phyloP scores from a whole-genome alignment of 2,888 invertebrate species.

The Microplitis deprimator region DNA sequence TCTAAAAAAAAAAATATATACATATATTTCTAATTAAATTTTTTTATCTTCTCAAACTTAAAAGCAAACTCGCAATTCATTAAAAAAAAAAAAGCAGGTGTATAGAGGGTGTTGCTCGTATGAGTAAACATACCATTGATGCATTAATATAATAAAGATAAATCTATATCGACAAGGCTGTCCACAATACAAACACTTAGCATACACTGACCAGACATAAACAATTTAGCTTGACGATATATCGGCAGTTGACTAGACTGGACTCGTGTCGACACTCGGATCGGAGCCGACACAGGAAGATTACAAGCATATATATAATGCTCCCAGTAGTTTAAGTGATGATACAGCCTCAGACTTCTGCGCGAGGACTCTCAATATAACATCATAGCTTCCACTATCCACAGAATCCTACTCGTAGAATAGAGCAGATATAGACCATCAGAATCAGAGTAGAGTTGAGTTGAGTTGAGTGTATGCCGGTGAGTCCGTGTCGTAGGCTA shows the following conservation, averaged over 20 bases:
- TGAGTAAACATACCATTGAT: too few relatives aligned
- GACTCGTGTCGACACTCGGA: background rate
- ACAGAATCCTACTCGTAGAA: background rate
- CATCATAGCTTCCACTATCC: background rate
- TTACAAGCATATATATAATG: background rate
- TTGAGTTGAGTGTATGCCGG: background rate
- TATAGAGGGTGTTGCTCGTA: too few relatives aligned
- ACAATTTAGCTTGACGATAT: slow-evolving; percentile 28
- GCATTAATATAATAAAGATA: background rate
- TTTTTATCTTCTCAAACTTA: too few relatives aligned
- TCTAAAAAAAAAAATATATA: too few relatives aligned
- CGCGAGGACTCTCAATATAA: slow-evolving; percentile 1
- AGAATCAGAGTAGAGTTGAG: too few relatives aligned
- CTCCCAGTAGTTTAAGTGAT: background rate
- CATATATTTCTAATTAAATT: too few relatives aligned
- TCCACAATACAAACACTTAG: slow-evolving; percentile 11
- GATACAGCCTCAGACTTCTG: background rate
- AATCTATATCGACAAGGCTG: background rate
- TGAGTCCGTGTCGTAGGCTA: slow-evolving; percentile 27
- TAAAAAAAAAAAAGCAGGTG: too few relatives aligned
- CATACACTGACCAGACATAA: background rate
- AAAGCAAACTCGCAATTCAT: too few relatives aligned
- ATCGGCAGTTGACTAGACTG: slow-evolving; percentile 29
- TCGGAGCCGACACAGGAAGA: background rate
- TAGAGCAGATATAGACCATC: background rate